These are phyloP conservation scores for Mareca penelope DNA, from an alignment of 2,797 vertebrate genomes.

Conservation along the genomic window DNA sequence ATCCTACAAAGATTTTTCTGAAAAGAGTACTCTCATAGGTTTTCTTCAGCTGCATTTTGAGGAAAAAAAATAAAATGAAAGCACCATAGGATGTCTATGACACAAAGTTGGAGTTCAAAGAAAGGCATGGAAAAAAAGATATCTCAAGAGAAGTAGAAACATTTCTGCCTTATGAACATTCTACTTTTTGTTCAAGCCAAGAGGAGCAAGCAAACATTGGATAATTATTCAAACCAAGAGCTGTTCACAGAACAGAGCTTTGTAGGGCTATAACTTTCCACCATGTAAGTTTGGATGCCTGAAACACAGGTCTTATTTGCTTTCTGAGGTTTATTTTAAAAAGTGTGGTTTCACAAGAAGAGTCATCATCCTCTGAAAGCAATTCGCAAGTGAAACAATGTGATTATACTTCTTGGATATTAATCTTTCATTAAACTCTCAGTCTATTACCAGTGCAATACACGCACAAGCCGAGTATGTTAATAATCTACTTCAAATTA, in stretches of 20 bases:
- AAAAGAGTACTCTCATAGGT: not conserved
- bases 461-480: not conserved
- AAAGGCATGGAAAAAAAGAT: not conserved
- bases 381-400: not conserved
- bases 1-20: not conserved
- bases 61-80: not conserved
- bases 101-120: rapidly evolving
- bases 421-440: not conserved
- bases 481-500: not conserved
- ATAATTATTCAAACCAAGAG: not conserved
- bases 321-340: not conserved
- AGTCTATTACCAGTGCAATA: not conserved
- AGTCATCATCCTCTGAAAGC: not conserved
- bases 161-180: not conserved
- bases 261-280: not conserved
- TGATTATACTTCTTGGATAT: not conserved
- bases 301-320: not conserved
- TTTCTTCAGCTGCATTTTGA: rapidly evolving
- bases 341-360: not conserved
- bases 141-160: not conserved
- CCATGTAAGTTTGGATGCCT: not conserved
- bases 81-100: not conserved
- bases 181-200: not conserved
- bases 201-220: not conserved
- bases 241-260: not conserved